Base-by-base conservation (phyloP, 2,113 vertebrate genomes). In the Grammomys dolichurus region DNA sequence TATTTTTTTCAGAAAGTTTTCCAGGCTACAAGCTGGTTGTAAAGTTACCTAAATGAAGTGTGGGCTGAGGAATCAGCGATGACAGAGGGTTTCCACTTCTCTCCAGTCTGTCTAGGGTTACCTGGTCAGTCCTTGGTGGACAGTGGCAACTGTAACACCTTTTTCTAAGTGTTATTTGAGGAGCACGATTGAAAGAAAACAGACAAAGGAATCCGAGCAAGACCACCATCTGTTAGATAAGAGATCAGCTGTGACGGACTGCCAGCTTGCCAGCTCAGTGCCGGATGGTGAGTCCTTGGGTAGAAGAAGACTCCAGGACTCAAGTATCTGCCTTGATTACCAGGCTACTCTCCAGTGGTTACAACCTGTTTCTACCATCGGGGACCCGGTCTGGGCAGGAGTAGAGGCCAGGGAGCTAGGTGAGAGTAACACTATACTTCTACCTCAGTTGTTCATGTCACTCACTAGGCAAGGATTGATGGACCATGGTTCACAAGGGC, bases 211-310 rank as follows among this genome's bases (percentile, higher is more conserved):
- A 19, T n/a, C 63, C 1, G 48, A 46, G 5, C 28, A 26, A 58
- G 13, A 26, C 51, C 26, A 51, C 0, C 56, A 72, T 0, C 1
- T 28, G 89, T 46, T 33, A 88, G 86, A 86, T 0, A 0, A 4
- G 65, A 63, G 1, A 20, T 0, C 17, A 5, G 4, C 51, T 8
- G 3, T 0, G 7, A 0, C 0, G 4, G 46, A 36, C 63, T 63
- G 56, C 76, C 16, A n/a, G 28, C 13, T 58, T 65, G 54, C 16
- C 0, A 5, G 75, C 43, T 85, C 36, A 20, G 67, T 9, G 4
- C 31, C 4, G 14, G 78, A 31, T 26, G 11, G 2, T 22, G 9
- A 5, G 48, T n/a, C 94, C 67, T 46, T 70, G 10, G 26, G 26
- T 2, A 36, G 84, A 12, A 33, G 17, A 33, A 14, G 0, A 46